A percentile compares a stretch with the other conserved stretches of the same genome.
Conservation (phyloP, 2,888 invertebrate species). For the Acleris cristana region DNA sequence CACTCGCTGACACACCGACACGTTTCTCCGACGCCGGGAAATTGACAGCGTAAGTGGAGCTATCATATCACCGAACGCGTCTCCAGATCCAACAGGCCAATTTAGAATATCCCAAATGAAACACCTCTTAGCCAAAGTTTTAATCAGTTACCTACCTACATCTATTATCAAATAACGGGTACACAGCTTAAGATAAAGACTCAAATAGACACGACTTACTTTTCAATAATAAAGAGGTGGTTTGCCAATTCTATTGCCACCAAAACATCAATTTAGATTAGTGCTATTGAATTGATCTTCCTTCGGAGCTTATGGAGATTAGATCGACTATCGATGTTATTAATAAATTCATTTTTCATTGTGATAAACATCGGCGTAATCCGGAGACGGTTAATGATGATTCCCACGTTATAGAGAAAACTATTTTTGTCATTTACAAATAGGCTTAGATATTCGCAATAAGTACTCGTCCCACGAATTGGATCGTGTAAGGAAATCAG, state of each 20-base stretch:
- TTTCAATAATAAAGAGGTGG: slow-evolving; percentile 17
- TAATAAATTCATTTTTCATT: slow-evolving; percentile 74
- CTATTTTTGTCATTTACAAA: slow-evolving; percentile 31
- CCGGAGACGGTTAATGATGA: slow-evolving; percentile 66
- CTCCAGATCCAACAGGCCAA: not conserved
- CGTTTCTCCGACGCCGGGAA: slow-evolving; percentile 14
- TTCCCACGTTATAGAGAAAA: slow-evolving; percentile 76
- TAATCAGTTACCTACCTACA: not conserved
- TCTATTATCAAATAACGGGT: slow-evolving; percentile 4
- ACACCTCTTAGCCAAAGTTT: not conserved
- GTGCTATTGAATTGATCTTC: slow-evolving; percentile 46
- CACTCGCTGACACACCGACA: slow-evolving; percentile 33
- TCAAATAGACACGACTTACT: slow-evolving; percentile 14
- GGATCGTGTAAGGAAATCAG: no score
- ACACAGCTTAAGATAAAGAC: slow-evolving; percentile 14
- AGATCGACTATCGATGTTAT: slow-evolving; percentile 69
- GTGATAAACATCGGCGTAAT: slow-evolving; percentile 75
- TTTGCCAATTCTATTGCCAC: slow-evolving; percentile 25
- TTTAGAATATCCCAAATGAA: not conserved
- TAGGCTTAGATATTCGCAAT: not conserved
- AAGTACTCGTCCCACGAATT: no score
- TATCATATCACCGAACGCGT: slow-evolving; percentile 9
- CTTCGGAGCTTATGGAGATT: slow-evolving; percentile 63
- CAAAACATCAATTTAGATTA: slow-evolving; percentile 36
- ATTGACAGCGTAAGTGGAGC: slow-evolving; percentile 27